phyloP scores from a whole-genome alignment of 2,113 vertebrate species.

The Aptenodytes patagonicus region DNA sequence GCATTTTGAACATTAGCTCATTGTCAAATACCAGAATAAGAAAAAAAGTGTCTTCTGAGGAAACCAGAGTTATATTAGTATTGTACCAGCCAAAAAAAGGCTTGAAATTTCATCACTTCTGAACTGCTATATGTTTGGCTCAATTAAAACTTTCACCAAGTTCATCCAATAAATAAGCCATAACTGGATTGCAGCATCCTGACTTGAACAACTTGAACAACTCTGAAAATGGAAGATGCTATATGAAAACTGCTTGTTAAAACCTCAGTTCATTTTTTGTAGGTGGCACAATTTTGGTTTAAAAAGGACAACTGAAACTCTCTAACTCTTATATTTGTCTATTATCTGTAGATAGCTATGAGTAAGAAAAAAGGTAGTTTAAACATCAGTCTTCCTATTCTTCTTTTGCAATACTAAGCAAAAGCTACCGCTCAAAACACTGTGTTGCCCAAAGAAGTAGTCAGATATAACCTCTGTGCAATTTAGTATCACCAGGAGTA shows the following conservation, averaged over 20 bases:
- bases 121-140: background rate
- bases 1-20: background rate
- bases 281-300: background rate
- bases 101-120: background rate
- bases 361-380: background rate
- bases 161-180: background rate
- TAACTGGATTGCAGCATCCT: background rate
- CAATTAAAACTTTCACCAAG: background rate
- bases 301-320: background rate
- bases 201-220: background rate
- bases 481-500: background rate
- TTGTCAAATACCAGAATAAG: background rate
- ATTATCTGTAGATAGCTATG: background rate
- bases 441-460: background rate
- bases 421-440: background rate
- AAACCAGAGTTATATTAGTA: background rate
- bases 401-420: background rate
- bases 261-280: background rate
- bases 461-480: background rate
- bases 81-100: background rate
- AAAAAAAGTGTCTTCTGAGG: background rate
- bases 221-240: background rate
- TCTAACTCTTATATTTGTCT: background rate
- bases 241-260: background rate
- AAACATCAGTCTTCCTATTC: background rate